Conservation (phyloP, 2,113 vertebrate genomes). For the Cyprinodon brontotheroides region DNA sequence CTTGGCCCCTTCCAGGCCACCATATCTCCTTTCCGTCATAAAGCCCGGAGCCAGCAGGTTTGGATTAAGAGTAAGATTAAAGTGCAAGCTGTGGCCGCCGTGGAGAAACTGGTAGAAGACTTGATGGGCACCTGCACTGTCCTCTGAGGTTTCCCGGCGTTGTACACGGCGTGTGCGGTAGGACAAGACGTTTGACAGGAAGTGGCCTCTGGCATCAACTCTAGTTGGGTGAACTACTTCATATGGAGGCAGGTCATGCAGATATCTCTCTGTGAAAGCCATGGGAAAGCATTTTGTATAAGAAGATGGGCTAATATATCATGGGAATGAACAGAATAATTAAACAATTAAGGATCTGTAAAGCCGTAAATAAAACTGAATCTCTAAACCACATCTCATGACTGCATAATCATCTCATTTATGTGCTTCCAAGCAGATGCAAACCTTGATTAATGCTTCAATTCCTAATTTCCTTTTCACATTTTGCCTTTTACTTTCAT, state of each 20-base stretch:
- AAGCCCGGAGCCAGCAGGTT: slow-evolving; percentile 87
- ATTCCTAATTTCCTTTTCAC: background rate
- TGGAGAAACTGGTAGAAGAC: slow-evolving; percentile 86
- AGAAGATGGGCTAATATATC: slow-evolving; percentile 24
- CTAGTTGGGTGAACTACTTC: slow-evolving; percentile 89
- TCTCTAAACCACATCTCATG: slow-evolving; percentile 36
- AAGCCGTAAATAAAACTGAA: slow-evolving; percentile 36
- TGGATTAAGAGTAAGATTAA: slow-evolving; percentile 89
- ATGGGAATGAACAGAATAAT: slow-evolving; percentile 24
- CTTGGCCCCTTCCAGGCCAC: slow-evolving; percentile 76
- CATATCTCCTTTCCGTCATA: slow-evolving; percentile 84
- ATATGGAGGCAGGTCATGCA: slow-evolving; percentile 57
- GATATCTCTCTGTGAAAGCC: slow-evolving; percentile 52
- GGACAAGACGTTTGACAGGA: slow-evolving; percentile 89
- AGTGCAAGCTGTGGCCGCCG: slow-evolving; percentile 78
- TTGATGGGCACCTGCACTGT: slow-evolving; percentile 23
- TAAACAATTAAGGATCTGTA: slow-evolving; percentile 20
- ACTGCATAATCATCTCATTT: slow-evolving; percentile 8
- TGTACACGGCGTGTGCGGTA: slow-evolving; percentile 79
- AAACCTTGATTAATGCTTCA: background rate
- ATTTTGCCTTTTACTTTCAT: slow-evolving; percentile 9
- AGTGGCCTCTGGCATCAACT: slow-evolving; percentile 87
- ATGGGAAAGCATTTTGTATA: slow-evolving; percentile 38
- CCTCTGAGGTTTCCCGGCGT: slow-evolving; percentile 77
- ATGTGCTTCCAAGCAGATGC: slow-evolving; percentile 3